A percentile compares a stretch with the other conserved stretches of the same genome.
Evolutionary conservation across 2,113 vertebrate species (phyloP).

Genomic region (Athene noctua): DNA sequence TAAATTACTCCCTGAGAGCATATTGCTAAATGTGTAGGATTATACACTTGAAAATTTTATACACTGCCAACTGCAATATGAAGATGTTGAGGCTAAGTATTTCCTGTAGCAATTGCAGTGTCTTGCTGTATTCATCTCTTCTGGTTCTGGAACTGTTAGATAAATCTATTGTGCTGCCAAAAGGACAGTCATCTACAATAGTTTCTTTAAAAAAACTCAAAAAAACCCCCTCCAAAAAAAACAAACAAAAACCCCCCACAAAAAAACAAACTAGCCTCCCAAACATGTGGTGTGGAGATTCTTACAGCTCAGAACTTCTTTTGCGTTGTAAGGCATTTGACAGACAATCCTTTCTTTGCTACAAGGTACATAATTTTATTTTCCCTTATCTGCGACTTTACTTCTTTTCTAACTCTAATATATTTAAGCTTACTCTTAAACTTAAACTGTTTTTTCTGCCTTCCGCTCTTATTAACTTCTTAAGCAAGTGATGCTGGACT

Average conservation of each 20-base stretch:
- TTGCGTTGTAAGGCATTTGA: not conserved
- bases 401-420: not conserved
- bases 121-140: not conserved
- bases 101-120: not conserved
- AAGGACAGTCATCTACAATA: not conserved
- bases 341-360: not conserved
- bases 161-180: not conserved
- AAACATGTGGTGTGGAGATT: not conserved
- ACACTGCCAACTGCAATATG: not conserved
- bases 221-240: not conserved
- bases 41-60: not conserved
- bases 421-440: not conserved
- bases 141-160: not conserved
- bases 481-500: not conserved
- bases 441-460: not conserved
- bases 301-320: not conserved
- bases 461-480: not conserved
- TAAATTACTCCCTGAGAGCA: not conserved
- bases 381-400: not conserved
- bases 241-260: not conserved
- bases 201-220: not conserved
- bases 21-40: not conserved
- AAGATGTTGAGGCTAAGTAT: not conserved
- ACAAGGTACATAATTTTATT: not conserved
- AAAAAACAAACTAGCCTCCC: accelerated